Percentiles rank a stretch among this genome's conserved stretches.
phyloP scores from a whole-genome alignment of 37 sponge, comb jelly and placozoan species.

The Axinella damicornis region DNA sequence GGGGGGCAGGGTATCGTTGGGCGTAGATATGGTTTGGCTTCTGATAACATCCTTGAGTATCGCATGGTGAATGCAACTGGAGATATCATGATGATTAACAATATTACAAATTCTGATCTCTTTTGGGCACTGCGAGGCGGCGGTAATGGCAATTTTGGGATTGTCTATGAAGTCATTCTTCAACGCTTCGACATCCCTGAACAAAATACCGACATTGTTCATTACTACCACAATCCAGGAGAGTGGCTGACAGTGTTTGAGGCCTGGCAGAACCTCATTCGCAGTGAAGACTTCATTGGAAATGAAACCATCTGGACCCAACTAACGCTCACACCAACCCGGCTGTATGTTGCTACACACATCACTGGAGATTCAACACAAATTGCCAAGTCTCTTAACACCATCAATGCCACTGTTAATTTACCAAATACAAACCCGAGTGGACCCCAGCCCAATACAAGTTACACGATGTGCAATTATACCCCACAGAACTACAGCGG shows the following conservation, averaged over 20 bases:
- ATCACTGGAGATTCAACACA: neutral
- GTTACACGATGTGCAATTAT: neutral
- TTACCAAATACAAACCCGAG: neutral
- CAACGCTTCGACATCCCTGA: neutral
- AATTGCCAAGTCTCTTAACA: neutral
- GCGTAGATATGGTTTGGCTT: neutral
- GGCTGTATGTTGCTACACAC: neutral
- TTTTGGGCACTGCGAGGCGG: conserved; percentile 1
- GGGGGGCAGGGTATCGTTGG: conserved; percentile 5
- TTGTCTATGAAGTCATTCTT: neutral
- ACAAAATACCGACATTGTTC: neutral
- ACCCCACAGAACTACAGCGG: neutral
- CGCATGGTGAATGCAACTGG: conserved; percentile 1
- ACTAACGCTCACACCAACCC: neutral
- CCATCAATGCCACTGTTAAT: neutral
- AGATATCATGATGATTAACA: neutral
- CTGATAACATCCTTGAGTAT: neutral
- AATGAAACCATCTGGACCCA: neutral
- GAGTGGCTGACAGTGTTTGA: neutral
- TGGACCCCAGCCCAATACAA: neutral
- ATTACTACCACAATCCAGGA: neutral
- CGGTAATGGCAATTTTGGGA: conserved; percentile 1
- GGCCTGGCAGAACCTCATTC: neutral
- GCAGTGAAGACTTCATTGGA: neutral
- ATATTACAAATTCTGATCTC: neutral